phyloP scores from a whole-genome alignment of 2,888 invertebrate species.

The Tanytarsus gracilentus region DNA sequence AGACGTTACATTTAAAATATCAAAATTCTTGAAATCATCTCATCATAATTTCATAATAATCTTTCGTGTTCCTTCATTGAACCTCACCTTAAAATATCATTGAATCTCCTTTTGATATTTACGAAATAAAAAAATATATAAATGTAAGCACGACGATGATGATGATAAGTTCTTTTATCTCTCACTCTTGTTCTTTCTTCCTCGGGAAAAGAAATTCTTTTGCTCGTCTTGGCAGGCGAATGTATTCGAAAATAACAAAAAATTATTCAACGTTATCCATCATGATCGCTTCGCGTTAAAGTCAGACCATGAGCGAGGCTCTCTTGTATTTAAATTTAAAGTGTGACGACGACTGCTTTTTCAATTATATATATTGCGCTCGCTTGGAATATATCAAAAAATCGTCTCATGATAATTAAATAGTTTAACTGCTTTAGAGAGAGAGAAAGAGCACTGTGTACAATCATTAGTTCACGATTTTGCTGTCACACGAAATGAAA shows the following conservation, averaged over 20 bases:
- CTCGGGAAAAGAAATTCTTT: neutral
- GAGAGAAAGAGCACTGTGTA: neutral
- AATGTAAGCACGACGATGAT: neutral
- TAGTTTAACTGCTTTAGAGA: neutral
- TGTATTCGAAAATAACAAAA: too few species aligned
- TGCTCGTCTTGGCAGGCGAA: neutral
- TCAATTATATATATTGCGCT: slow-evolving; percentile 4
- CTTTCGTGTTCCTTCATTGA: slow-evolving; percentile 20
- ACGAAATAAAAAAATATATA: neutral
- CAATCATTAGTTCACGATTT: slow-evolving; percentile 28
- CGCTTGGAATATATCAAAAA: slow-evolving; percentile 14
- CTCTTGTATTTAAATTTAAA: slow-evolving; percentile 11
- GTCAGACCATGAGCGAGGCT: neutral
- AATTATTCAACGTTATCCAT: neutral
- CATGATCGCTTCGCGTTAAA: neutral
- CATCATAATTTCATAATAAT: too few species aligned
- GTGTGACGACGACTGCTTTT: slow-evolving; percentile 18
- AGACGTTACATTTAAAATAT: neutral
- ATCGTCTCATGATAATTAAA: slow-evolving; percentile 22
- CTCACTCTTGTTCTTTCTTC: neutral
- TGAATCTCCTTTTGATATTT: neutral
- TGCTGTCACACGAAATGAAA: slow-evolving; percentile 26
- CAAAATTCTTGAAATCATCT: slow-evolving; percentile 3
- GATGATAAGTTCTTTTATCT: slow-evolving; percentile 1
- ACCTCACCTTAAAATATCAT: slow-evolving; percentile 14